phyloP scores from a whole-genome alignment of 2,113 vertebrate species.

The Dasypus novemcinctus region DNA sequence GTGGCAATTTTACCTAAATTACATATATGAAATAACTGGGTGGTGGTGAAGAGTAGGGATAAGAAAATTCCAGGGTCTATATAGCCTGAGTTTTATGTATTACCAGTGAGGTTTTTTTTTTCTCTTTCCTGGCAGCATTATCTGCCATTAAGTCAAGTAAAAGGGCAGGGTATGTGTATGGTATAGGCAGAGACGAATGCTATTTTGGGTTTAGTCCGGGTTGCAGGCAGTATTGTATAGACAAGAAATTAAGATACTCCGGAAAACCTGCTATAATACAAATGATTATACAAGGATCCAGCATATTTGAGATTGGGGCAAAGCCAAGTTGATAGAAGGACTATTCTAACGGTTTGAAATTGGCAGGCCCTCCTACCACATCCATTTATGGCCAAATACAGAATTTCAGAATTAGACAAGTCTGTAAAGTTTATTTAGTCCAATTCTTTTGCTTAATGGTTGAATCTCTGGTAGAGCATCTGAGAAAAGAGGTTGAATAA shows the following conservation, averaged over 20 bases:
- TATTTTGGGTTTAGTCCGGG: constrained; percentile 30
- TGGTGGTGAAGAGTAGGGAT: neutral
- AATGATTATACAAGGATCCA: constrained; percentile 38
- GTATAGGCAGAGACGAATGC: constrained; percentile 49
- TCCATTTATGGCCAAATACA: neutral
- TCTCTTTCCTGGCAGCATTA: constrained; percentile 37
- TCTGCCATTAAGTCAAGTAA: neutral
- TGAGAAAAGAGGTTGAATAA: neutral
- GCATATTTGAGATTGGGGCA: constrained; percentile 36
- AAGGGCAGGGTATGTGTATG: constrained; percentile 39
- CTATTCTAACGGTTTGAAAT: constrained; percentile 36
- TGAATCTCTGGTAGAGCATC: neutral
- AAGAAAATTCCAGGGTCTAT: constrained; percentile 10
- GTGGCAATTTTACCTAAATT: constrained; percentile 3
- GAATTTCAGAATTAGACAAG: constrained; percentile 10
- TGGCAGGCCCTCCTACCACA: neutral
- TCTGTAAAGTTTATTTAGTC: neutral
- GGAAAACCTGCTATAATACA: constrained; percentile 55
- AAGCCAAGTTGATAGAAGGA: constrained; percentile 28
- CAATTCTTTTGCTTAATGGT: constrained; percentile 8
- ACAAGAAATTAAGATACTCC: constrained; percentile 62
- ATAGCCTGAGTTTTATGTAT: constrained; percentile 34
- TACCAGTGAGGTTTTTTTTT: constrained; percentile 41
- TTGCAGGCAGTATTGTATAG: constrained; percentile 56
- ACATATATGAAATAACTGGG: constrained; percentile 4